Conservation (phyloP, 2,113 vertebrate species). For the Ictidomys tridecemlineatus region DNA sequence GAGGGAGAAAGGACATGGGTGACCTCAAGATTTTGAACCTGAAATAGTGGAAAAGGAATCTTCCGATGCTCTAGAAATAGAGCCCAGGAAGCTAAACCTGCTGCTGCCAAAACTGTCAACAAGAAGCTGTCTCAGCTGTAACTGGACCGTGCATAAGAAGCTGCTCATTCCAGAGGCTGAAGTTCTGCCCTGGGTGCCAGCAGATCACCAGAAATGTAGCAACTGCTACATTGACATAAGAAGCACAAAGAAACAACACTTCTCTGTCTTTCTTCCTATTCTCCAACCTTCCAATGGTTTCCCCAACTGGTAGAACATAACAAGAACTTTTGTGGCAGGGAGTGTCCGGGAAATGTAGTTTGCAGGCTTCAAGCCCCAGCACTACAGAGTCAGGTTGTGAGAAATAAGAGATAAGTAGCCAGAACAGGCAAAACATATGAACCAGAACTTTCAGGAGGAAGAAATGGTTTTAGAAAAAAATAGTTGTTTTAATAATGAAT, state of each 20-base stretch:
- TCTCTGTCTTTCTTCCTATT: neutral
- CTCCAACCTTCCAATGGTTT: neutral
- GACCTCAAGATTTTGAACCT: neutral
- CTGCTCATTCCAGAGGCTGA: too few species aligned
- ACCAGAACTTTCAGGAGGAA: neutral
- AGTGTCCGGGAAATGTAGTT: conserved; percentile 39
- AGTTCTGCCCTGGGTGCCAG: neutral
- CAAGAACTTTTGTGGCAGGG: neutral
- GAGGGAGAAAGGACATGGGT: neutral
- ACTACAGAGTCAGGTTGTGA: neutral
- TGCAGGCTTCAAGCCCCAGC: neutral
- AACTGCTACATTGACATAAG: neutral
- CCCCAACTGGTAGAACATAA: neutral
- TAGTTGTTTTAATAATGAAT: conserved; percentile 30
- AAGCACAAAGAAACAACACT: neutral
- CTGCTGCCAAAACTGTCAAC: neutral
- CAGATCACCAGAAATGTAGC: neutral
- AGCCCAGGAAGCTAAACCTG: neutral
- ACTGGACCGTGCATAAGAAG: neutral
- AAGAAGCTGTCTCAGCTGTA: neutral
- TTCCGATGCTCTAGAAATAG: neutral
- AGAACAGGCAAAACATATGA: neutral
- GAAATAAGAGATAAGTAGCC: conserved; percentile 29
- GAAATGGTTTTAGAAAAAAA: conserved; percentile 51
- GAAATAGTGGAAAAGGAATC: neutral